Percentiles rank a stretch among this genome's conserved stretches.
Evolutionary conservation across 2,888 invertebrate species (phyloP).

Genomic region (Epistrophe eligans): DNA sequence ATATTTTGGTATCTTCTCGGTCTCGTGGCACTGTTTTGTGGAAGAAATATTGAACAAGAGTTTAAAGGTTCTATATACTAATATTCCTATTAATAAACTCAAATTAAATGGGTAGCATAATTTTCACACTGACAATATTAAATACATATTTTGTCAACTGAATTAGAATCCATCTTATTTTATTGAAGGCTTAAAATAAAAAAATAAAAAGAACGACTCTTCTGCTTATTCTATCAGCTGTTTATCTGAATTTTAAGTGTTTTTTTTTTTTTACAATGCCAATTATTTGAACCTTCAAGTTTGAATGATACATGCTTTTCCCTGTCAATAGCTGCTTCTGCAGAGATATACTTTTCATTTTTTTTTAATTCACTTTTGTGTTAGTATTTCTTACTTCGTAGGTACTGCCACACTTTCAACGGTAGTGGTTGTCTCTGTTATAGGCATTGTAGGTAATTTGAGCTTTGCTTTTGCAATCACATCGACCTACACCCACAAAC

Average conservation of each 20-base stretch:
- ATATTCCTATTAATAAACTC: too few species aligned
- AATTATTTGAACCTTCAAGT: neutral
- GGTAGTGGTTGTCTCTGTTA: neutral
- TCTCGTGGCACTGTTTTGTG: too few species aligned
- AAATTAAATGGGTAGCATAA: neutral
- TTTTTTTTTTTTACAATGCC: neutral
- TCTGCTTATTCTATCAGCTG: neutral
- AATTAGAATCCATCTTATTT: neutral
- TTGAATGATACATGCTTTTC: conserved; percentile 23
- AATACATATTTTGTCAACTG: too few species aligned
- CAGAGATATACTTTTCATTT: conserved; percentile 19
- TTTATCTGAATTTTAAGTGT: too few species aligned
- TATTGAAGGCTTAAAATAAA: neutral
- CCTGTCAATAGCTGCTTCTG: conserved; percentile 38
- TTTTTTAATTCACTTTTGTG: conserved; percentile 21
- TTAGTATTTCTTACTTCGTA: conserved; percentile 19
- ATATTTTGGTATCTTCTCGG: too few species aligned
- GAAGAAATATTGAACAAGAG: too few species aligned
- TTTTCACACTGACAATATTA: neutral
- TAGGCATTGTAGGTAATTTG: conserved; percentile 40
- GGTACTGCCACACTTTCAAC: conserved; percentile 65
- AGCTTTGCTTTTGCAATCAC: conserved; percentile 62
- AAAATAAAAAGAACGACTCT: neutral
- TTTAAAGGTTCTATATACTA: too few species aligned
- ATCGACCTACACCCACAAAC: conserved; percentile 71